Evolutionary conservation across 1,140 invertebrate species (phyloP).

Genomic region (Halesus radiatus): DNA sequence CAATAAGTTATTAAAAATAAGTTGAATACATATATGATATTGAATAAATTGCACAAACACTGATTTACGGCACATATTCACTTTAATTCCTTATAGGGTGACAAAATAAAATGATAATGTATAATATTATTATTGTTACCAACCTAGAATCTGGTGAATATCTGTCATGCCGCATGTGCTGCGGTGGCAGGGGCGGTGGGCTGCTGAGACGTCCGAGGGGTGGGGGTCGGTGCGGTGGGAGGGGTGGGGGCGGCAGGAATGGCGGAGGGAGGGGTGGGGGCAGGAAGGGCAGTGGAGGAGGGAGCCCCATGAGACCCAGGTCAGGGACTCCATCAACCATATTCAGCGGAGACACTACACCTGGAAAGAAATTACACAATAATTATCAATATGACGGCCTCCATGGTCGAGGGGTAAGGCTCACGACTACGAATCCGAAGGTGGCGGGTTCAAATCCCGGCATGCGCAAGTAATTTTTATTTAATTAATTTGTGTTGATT

Average conservation of each 20-base stretch:
- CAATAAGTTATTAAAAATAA: too few relatives aligned
- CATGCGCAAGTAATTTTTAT: too few relatives aligned
- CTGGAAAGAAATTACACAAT: constrained; percentile 54
- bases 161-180: constrained; percentile 42
- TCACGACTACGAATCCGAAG: too few relatives aligned
- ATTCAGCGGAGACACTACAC: constrained; percentile 64
- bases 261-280: constrained; percentile 61
- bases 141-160: constrained; percentile 55
- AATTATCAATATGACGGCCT: too few relatives aligned
- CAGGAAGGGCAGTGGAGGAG: constrained; percentile 51
- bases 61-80: too few relatives aligned
- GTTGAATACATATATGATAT: too few relatives aligned
- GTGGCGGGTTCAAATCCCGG: too few relatives aligned
- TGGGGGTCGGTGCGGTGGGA: constrained; percentile 64
- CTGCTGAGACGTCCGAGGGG: constrained; percentile 64
- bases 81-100: too few relatives aligned
- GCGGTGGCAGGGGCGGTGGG: constrained; percentile 44
- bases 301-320: constrained; percentile 1
- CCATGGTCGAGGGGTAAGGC: too few relatives aligned
- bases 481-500: too few relatives aligned
- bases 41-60: too few relatives aligned
- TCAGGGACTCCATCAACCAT: constrained; percentile 52
- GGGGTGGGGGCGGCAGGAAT: constrained; percentile 59
- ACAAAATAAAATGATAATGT: too few relatives aligned
- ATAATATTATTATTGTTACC: not conserved